Evolutionary conservation across 2,888 invertebrate genomes (phyloP), one percentile per base, ranked within the genome.

Genomic region (Drosophila prostipennis): DNA sequence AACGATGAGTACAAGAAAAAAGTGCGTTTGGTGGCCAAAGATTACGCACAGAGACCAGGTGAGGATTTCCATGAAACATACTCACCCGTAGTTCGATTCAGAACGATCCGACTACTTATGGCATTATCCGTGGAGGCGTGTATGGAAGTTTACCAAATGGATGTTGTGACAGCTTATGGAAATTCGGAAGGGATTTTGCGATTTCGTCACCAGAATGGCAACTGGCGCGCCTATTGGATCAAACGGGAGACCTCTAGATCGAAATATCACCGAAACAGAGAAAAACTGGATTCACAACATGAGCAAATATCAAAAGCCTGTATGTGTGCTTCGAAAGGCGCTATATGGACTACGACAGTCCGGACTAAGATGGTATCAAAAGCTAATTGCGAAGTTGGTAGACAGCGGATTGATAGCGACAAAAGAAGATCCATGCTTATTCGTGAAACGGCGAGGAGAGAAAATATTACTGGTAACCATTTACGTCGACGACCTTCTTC

Each of bases 361-460:
- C 5, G 40, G 40, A 14, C 40, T 40, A 40, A 40, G 10, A 40
- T 40, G 40, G 40, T 14, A 40, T 40, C 40, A 40, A 40, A 40
- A 40, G 16, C 16, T 40, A 40, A 16, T 16, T 40, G 14, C 16
- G 8, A 40, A 10, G 10, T 16, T 40, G 10, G 8, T 40, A 40
- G 10, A 40, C 16, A 40, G 40, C 10, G 40, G 10, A 40, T 10
- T 40, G 16, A 40, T 36, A 36, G 36, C n/a, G 45, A 13, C 23
- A 2, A 23, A 23, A 23, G 23, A 23, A 23, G 23, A 23, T 23
- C 23, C 23, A 23, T 23, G 23, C 2, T 23, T 23, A 23, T 23
- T 23, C 23, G 23, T 23, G 23, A 23, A 23, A 3, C 23, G 23
- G 23, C 11, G 3, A 36, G 36, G 3, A 36, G 5, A 29, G 29